Base-by-base conservation (phyloP, 92 coral and sea anemone species). In the Umimayanthus kanabou region DNA sequence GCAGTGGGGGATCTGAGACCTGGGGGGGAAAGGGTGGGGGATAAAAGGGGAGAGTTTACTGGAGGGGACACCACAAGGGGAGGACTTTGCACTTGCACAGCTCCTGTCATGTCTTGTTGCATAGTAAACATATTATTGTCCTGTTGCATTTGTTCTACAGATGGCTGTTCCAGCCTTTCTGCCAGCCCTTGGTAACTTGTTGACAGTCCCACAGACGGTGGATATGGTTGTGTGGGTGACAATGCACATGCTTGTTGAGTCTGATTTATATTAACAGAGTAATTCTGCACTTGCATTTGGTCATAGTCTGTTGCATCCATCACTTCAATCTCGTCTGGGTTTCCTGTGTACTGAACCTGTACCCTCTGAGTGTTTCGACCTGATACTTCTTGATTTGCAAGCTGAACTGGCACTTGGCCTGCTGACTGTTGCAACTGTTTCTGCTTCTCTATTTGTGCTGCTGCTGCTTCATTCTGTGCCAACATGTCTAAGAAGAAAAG, bases 271-370 rank as follows among this genome's bases (percentile, higher is more conserved):
- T 71, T 73, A 81, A 74, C 88, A 89, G 84, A 80, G 37, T 82
- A 47, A 79, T 87, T 77, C 72, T 80, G 88, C 22, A 61, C 50
- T 39, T 75, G 87, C 47, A 85, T 79, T 4, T 84, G 77, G 28
- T 89, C 90, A 50, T 85, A 89, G 67, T 79, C 73, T 29, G 90
- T 83, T 37, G 95, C 90, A 22, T 94, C 98, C 96, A 94, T 94
- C 88, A 94, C 89, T 39, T 93, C 98, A 53, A 88, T 84, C 23
- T 92, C 91, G 20, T 85, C 73, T 71, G 84, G 86, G 42, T 50
- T 76, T 45, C 75, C 82, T 28, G 81, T 75, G 81, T 85, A 90
- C 45, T 84, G 80, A 15, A 79, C 65, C 26, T 43, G 58, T 20
- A 13, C 13, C 10, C 20, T 64, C 9, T 9, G 4, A 39, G 37